These are phyloP conservation scores for Whitmania pigra DNA, from an alignment of 1,140 invertebrate species.

Conservation along the genomic window DNA sequence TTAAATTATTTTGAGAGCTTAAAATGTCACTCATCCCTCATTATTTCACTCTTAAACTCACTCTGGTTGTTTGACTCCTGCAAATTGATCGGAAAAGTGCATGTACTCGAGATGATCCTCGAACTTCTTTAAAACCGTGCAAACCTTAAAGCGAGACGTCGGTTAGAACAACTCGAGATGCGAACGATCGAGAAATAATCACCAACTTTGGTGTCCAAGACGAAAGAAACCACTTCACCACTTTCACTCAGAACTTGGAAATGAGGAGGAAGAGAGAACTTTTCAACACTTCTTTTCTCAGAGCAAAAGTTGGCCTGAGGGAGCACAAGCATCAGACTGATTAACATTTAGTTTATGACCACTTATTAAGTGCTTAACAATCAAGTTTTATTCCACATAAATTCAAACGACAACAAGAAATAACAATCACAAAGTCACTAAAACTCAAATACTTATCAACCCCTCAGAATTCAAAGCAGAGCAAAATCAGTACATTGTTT, in stretches of 20 bases:
- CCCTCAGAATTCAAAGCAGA: too few relatives aligned
- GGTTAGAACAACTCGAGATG: too few relatives aligned
- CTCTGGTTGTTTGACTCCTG: constrained; percentile 72
- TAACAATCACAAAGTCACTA: too few relatives aligned
- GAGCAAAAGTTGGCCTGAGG: constrained; percentile 67
- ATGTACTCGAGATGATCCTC: constrained; percentile 79
- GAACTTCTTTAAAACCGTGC: constrained; percentile 68
- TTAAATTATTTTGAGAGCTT: constrained; percentile 26
- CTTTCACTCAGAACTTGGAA: constrained; percentile 80
- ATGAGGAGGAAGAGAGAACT: constrained; percentile 64
- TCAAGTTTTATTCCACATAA: too few relatives aligned
- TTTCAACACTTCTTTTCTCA: constrained; percentile 71
- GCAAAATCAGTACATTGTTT: too few relatives aligned
- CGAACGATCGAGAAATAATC: background rate
- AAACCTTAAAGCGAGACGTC: constrained; percentile 33
- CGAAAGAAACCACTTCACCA: constrained; percentile 64
- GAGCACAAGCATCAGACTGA: background rate
- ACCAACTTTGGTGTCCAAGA: constrained; percentile 67
- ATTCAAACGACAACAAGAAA: too few relatives aligned
- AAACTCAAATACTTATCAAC: too few relatives aligned
- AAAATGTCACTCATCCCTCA: constrained; percentile 20
- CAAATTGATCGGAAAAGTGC: constrained; percentile 91
- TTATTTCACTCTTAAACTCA: constrained; percentile 44
- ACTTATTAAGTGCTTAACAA: too few relatives aligned
- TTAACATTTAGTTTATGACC: background rate